Evolutionary conservation across 2,797 vertebrate genomes (phyloP).

Genomic region (Mormyrops attenuatus): DNA sequence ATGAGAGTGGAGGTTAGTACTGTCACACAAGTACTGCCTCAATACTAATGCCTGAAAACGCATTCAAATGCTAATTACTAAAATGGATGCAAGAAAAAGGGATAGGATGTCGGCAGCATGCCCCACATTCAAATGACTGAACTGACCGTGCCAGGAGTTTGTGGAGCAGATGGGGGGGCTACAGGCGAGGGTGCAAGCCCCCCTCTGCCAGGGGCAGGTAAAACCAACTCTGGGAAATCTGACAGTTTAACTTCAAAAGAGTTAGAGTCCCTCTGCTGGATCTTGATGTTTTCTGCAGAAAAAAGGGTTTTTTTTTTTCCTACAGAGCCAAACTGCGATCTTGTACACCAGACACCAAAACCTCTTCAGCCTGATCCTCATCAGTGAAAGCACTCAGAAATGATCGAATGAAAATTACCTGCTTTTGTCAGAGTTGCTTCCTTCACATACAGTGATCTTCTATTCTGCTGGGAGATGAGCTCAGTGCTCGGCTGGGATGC

Average conservation of each 20-base stretch:
- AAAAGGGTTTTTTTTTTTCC: not conserved
- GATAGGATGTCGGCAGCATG: not conserved
- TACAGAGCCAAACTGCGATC: slow-evolving; percentile 35
- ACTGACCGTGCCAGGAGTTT: slow-evolving; percentile 17
- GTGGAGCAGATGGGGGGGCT: not conserved
- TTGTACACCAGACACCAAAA: slow-evolving; percentile 38
- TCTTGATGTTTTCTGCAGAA: slow-evolving; percentile 37
- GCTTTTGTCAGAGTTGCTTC: slow-evolving; percentile 18
- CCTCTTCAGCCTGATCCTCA: not conserved
- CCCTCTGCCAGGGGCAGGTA: slow-evolving; percentile 31
- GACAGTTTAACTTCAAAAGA: slow-evolving; percentile 67
- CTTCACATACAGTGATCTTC: slow-evolving; percentile 36
- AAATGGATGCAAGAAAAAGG: not conserved
- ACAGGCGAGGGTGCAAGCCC: slow-evolving; percentile 39
- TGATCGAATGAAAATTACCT: not conserved
- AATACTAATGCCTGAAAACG: not conserved
- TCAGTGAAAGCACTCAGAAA: not conserved
- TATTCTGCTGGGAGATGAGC: slow-evolving; percentile 28
- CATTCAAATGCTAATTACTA: not conserved
- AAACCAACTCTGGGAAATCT: slow-evolving; percentile 72
- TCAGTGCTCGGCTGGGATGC: slow-evolving; percentile 33
- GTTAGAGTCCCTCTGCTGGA: slow-evolving; percentile 33
- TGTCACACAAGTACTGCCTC: not conserved
- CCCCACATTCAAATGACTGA: not conserved
- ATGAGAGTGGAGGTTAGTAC: not conserved